Evolutionary conservation across 2,888 invertebrate species (phyloP).

Genomic region (Seira musarum): DNA sequence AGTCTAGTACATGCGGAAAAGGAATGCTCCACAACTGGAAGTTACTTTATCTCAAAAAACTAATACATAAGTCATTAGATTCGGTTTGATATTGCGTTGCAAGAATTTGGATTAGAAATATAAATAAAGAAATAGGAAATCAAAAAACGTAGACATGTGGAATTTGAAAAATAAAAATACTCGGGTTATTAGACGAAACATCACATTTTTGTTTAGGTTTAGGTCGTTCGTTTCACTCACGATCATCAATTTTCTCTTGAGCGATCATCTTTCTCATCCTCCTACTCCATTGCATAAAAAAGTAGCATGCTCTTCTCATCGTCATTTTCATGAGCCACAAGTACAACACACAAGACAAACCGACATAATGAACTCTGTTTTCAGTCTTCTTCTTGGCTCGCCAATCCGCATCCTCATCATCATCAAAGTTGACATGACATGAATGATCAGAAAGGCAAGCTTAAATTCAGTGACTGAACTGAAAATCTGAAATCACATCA

Average conservation of each 20-base stretch:
- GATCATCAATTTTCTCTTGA: not conserved
- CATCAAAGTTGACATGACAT: slow-evolving; percentile 6
- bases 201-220: not conserved
- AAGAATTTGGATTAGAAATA: too few species aligned
- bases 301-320: not conserved
- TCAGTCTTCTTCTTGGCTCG: not conserved
- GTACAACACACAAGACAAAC: not conserved
- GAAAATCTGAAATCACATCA: too few species aligned
- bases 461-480: too few species aligned
- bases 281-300: not conserved
- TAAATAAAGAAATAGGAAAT: too few species aligned
- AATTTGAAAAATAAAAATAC: too few species aligned
- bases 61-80: too few species aligned
- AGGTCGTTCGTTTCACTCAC: not conserved
- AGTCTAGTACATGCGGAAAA: too few species aligned
- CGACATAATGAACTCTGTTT: slow-evolving; percentile 6
- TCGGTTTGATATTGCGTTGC: too few species aligned
- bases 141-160: too few species aligned
- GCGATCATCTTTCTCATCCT: not conserved
- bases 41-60: too few species aligned
- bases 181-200: too few species aligned
- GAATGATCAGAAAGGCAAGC: slow-evolving; percentile 19
- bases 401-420: not conserved
- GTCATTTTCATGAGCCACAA: not conserved
- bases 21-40: too few species aligned